Conservation (phyloP, 2,113 vertebrate genomes). For the Dicaeum eximium region DNA sequence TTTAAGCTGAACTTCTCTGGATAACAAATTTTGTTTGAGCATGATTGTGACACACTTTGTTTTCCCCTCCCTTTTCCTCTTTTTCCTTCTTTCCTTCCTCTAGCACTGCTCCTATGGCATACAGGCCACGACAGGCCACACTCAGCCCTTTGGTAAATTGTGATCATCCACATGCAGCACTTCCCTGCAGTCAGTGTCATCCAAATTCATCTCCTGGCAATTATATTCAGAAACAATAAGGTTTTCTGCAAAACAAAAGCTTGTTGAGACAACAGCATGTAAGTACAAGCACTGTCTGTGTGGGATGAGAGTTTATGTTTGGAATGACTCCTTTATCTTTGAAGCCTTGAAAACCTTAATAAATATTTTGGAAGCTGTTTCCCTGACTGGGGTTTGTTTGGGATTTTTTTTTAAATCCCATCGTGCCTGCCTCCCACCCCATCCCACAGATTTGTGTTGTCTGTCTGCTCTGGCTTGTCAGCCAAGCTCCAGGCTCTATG, state of each 20-base stretch:
- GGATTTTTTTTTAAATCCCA: not conserved
- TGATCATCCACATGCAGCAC: not conserved
- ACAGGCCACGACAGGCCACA: not conserved
- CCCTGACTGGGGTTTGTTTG: not conserved
- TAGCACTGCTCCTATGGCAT: not conserved
- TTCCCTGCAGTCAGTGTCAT: not conserved
- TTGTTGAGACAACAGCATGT: not conserved
- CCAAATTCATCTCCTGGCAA: not conserved
- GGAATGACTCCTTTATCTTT: not conserved
- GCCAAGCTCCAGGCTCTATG: not conserved
- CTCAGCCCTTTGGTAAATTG: not conserved
- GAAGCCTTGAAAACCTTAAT: slow-evolving; percentile 25
- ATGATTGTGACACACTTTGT: not conserved
- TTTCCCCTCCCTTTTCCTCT: not conserved
- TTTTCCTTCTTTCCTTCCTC: not conserved
- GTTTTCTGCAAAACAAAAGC: not conserved
- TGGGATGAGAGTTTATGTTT: not conserved
- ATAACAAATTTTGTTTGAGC: not conserved
- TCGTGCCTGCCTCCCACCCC: not conserved
- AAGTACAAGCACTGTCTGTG: not conserved
- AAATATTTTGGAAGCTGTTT: slow-evolving; percentile 9
- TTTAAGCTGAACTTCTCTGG: not conserved
- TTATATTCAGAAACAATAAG: not conserved
- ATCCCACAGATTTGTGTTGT: not conserved
- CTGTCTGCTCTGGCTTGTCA: not conserved